phyloP scores from a whole-genome alignment of 2,888 invertebrate genomes.

The Hirtodrosophila trivittata region DNA sequence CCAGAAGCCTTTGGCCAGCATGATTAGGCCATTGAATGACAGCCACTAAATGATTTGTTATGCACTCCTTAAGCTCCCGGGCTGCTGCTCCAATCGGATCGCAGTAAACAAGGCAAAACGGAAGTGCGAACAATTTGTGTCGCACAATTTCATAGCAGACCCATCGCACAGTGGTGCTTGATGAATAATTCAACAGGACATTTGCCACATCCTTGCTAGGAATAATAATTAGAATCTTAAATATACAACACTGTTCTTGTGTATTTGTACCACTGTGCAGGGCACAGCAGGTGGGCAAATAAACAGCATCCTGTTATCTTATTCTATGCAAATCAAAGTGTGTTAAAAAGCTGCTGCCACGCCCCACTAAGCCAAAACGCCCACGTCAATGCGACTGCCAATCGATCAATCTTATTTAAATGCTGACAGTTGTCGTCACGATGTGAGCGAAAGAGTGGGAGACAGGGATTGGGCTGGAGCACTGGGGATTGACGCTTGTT shows the following conservation, averaged over 20 bases:
- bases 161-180: constrained; percentile 28
- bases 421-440: constrained; percentile 78
- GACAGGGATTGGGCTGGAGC: background rate
- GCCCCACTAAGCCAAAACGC: constrained; percentile 24
- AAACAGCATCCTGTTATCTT: constrained; percentile 25
- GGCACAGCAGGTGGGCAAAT: constrained; percentile 30
- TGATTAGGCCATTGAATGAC: constrained; percentile 71
- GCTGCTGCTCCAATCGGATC: constrained; percentile 25
- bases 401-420: constrained; percentile 81
- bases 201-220: too few species aligned
- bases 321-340: constrained; percentile 69
- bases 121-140: constrained; percentile 69
- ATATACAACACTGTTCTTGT: too few species aligned
- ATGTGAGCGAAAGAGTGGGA: constrained; percentile 27
- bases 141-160: constrained; percentile 35
- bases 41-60: constrained; percentile 78
- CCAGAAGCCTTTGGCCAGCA: constrained; percentile 24
- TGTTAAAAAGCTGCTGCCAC: constrained; percentile 44
- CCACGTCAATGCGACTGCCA: constrained; percentile 48
- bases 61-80: constrained; percentile 45
- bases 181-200: constrained; percentile 5
- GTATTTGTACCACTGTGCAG: constrained; percentile 34
- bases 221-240: too few species aligned
- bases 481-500: constrained; percentile 35
- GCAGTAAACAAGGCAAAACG: constrained; percentile 65